Evolutionary conservation across 1,140 invertebrate species (phyloP).

Genomic region (Watersipora subatra): DNA sequence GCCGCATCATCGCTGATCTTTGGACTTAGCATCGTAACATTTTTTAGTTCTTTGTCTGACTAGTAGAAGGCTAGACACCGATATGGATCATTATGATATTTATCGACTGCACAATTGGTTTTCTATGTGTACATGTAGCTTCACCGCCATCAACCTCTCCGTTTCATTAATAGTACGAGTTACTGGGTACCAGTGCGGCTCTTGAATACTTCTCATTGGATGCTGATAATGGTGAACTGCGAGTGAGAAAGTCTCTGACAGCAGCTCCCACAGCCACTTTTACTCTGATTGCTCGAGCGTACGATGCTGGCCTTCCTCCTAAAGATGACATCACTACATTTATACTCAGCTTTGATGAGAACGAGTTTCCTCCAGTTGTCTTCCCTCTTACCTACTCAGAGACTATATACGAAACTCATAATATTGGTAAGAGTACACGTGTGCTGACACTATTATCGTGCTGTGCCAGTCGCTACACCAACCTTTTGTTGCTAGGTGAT

Average conservation of each 20-base stretch:
- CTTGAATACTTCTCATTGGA: slow-evolving; percentile 21
- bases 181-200: slow-evolving; percentile 14
- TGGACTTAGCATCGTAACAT: too few species aligned
- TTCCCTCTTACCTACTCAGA: slow-evolving; percentile 11
- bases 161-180: slow-evolving; percentile 14
- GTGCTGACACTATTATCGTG: too few species aligned
- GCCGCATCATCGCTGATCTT: too few species aligned
- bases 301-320: not conserved
- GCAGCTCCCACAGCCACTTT: slow-evolving; percentile 3
- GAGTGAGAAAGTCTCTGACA: slow-evolving; percentile 11
- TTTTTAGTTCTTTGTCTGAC: too few species aligned
- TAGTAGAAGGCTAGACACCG: too few species aligned
- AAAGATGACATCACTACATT: not conserved
- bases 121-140: too few species aligned
- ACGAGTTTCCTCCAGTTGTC: slow-evolving; percentile 20
- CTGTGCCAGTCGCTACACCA: too few species aligned
- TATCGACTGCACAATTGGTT: too few species aligned
- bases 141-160: too few species aligned
- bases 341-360: slow-evolving; percentile 5
- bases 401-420: slow-evolving; percentile 17
- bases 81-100: too few species aligned
- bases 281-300: not conserved
- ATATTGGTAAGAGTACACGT: not conserved
- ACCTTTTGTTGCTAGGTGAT: too few species aligned
- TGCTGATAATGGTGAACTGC: slow-evolving; percentile 16